A percentile compares a stretch with the other conserved stretches of the same genome.
phyloP scores from a whole-genome alignment of 2,888 invertebrate genomes.

The Metacarcinus magister region DNA sequence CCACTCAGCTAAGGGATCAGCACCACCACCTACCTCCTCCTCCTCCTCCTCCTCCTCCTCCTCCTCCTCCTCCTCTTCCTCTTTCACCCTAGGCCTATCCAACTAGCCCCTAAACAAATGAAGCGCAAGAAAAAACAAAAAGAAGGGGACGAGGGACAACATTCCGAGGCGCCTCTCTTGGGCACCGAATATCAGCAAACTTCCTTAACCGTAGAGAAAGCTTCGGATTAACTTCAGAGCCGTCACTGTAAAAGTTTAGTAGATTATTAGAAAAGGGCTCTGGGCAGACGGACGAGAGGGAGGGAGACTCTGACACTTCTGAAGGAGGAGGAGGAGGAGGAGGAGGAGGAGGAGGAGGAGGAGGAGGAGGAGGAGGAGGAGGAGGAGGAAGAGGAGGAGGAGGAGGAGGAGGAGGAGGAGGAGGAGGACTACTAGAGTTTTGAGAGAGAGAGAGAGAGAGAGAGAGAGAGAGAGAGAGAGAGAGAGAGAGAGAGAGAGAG shows the following conservation, averaged over 20 bases:
- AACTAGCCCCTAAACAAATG: background rate
- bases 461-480: too few relatives aligned
- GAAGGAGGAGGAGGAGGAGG: background rate
- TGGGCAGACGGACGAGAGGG: background rate
- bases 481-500: background rate
- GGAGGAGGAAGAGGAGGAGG: background rate
- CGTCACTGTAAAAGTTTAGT: background rate
- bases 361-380: background rate
- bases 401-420: background rate
- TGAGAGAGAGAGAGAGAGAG: too few relatives aligned
- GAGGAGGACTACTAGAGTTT: too few relatives aligned
- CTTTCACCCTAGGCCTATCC: too few relatives aligned
- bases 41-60: background rate
- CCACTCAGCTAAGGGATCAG: background rate
- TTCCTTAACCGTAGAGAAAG: background rate
- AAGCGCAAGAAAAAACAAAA: background rate
- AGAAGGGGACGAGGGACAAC: background rate
- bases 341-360: background rate
- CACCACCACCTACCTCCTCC: too few relatives aligned
- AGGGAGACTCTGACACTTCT: background rate
- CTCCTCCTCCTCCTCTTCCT: too few relatives aligned
- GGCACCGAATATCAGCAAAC: background rate
- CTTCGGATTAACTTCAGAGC: conserved; percentile 26
- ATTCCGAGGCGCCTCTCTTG: background rate
- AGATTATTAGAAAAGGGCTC: background rate